Percentiles rank a stretch among this genome's conserved stretches.
Evolutionary conservation across 2,888 invertebrate species (phyloP).

Genomic region (Hirtodrosophila confusa): DNA sequence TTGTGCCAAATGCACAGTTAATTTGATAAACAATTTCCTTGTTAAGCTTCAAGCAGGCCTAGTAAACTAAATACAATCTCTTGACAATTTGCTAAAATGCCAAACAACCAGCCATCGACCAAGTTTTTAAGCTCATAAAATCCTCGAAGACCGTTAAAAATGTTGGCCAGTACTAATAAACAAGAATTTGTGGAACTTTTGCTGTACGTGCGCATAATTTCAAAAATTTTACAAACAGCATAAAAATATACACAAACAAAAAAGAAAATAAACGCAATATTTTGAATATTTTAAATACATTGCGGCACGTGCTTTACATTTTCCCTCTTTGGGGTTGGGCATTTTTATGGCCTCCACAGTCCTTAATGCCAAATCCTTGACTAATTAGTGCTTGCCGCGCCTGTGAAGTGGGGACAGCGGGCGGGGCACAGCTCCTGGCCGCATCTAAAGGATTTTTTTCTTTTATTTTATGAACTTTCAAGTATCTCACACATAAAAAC

Average conservation of each 20-base stretch:
- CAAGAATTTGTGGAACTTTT: constrained; percentile 27
- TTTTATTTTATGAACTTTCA: constrained; percentile 41
- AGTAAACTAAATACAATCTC: constrained; percentile 14
- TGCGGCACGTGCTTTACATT: constrained; percentile 56
- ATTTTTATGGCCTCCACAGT: constrained; percentile 4
- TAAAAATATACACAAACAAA: constrained; percentile 7
- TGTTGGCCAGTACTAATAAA: constrained; percentile 31
- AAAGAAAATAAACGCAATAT: constrained; percentile 16
- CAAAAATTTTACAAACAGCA: constrained; percentile 26
- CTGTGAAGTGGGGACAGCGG: constrained; percentile 1
- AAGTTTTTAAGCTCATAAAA: constrained; percentile 24
- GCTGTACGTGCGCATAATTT: constrained; percentile 60
- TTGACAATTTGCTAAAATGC: background rate
- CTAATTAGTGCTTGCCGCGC: constrained; percentile 58
- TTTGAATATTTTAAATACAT: constrained; percentile 57
- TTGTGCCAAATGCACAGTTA: constrained; percentile 42
- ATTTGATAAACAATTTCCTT: constrained; percentile 43
- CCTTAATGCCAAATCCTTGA: constrained; percentile 61
- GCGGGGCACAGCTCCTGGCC: constrained; percentile 24
- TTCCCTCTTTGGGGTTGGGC: constrained; percentile 23
- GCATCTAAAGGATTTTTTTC: constrained; percentile 30
- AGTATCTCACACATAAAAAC: constrained; percentile 52
- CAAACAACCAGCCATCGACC: background rate
- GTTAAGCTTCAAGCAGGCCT: constrained; percentile 10
- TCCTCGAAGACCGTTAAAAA: constrained; percentile 2